Base-by-base conservation (phyloP, 2,797 vertebrate species). In the Notoglanidium macrostoma region DNA sequence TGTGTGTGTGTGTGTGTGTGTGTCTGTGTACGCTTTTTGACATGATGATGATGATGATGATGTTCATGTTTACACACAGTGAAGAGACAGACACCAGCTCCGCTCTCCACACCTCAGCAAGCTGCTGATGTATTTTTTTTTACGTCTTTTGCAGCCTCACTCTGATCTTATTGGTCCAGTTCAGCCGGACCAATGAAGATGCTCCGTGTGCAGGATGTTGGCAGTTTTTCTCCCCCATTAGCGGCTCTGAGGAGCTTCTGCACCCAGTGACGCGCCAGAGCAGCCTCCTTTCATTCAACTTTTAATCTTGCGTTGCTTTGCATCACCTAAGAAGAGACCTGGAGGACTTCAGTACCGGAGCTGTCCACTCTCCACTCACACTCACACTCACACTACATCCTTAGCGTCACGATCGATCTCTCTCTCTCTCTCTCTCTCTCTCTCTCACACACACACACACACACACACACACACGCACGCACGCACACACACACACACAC, bases 321-420 rank as follows among this genome's bases (percentile, higher is more conserved):
- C 85, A 85, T 72, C 83, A 85, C 35, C 83, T 74, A 68, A 44
- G 57, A 76, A 63, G 49, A 80, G 59, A 49, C 26, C n/a, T 21
- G 29, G 8, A 84, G 89, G 70, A 92, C 92, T 95, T 96, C 95
- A 96, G 95, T 93, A 96, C 95, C 76, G 95, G 95, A 94, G 94
- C 96, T 96, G 95, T 96, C 94, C 92, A 89, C 76, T 91, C 51
- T 87, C 40, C 35, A 57, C 59, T 77, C 76, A 4, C 68, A 72
- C 67, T 19, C 67, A 17, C 91, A 87, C 73, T 90, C 57, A 85
- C 29, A 77, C 84, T 85, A 72, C 72, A 76, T 26, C 72, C 84
- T 76, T 14, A 61, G 29, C 44, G 78, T 88, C 68, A 85, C 87
- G 78, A 63, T 12, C 87, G 78, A 63, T 1, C 40, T 40, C 40